Evolutionary conservation across 2,113 vertebrate species (phyloP), one percentile per base, ranked within the genome.

Genomic region (Zingel zingel): DNA sequence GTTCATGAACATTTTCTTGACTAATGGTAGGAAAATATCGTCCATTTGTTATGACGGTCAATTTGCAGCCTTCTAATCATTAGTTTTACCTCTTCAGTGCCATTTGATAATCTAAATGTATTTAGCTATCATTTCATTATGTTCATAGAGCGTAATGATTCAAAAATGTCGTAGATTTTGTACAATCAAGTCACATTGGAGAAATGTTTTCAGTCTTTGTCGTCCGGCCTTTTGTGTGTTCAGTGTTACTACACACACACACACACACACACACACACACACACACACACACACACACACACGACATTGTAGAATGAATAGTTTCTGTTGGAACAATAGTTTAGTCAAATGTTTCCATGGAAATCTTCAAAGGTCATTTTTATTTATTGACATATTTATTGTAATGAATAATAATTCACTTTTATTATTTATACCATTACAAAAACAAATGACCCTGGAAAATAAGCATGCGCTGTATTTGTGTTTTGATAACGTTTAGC

Each of bases 351-450:
- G 47, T 66, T 83, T 84, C 71, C 68, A 36, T 23, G 47, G 64
- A 84, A 30, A 77, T 83, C 66, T 77, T 89, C 79, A 86, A 33
- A 74, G 85, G 82, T 93, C 85, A 86, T 93, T 92, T 43, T 90
- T 94, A 91, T 94, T 93, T 93, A 95, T 92, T 93, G 80, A 89
- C 79, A 83, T 95, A 95, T 95, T 95, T 96, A 95, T 93, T 92
- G 36, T 82, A 79, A 90, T 88, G 69, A 91, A 63, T 92, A 84
- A 81, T 92, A 89, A 82, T 87, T 89, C 56, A 86, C 59, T 88
- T 56, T 84, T 18, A 89, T 90, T 94, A 95, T 95, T 95, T 95
- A 95, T 95, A 83, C 51, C 82, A 57, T 89, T 90, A 82, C 74
- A 53, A 81, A 84, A 83, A 78, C 48, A 51, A 85, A 56, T 50